Evolutionary conservation across 2,113 vertebrate genomes (phyloP).

Genomic region (Tachuris rubrigastra): DNA sequence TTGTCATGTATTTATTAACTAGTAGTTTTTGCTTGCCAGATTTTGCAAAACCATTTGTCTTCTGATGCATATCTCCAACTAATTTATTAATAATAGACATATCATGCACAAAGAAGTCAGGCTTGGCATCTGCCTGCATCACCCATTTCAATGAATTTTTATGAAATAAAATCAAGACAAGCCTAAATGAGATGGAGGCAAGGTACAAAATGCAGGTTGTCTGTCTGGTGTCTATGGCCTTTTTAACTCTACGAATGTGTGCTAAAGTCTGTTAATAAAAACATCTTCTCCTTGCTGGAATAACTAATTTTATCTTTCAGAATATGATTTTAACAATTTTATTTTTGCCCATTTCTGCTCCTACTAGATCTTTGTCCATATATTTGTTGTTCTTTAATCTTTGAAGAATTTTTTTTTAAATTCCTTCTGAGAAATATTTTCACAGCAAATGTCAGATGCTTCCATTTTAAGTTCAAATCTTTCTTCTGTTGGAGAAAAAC

Average conservation of each 20-base stretch:
- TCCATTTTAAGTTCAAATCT: neutral
- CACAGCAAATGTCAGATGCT: neutral
- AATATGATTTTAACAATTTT: neutral
- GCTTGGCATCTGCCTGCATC: neutral
- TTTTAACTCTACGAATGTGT: neutral
- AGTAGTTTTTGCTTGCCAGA: neutral
- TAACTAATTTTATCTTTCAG: neutral
- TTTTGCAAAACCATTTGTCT: neutral
- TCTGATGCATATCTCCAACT: neutral
- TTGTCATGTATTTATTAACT: neutral
- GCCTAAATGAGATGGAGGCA: neutral
- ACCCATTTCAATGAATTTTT: neutral
- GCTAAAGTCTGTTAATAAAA: neutral
- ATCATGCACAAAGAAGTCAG: neutral
- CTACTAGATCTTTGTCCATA: neutral
- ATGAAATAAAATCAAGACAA: neutral
- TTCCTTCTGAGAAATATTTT: neutral
- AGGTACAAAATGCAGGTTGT: neutral
- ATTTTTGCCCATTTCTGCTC: neutral
- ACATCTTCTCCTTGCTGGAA: neutral
- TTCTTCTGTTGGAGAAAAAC: neutral
- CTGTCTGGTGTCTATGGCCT: neutral
- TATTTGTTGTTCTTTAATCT: neutral
- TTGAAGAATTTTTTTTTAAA: neutral
- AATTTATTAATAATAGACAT: neutral